phyloP scores from a whole-genome alignment of 2,113 vertebrate species.

The Piaya cayana region DNA sequence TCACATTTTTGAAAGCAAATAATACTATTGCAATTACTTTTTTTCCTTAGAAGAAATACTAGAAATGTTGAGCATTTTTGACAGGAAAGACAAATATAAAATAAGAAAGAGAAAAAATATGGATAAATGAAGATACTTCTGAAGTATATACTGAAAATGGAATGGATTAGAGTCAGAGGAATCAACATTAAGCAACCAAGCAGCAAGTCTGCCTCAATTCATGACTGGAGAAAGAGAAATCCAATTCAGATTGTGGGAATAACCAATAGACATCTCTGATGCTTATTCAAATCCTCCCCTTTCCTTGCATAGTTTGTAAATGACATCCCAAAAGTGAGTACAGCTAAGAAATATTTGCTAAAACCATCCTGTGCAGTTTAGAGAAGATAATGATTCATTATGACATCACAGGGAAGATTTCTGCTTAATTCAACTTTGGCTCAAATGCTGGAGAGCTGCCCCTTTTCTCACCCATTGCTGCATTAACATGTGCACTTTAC shows the following conservation, averaged over 20 bases:
- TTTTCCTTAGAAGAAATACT: neutral
- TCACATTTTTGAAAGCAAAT: neutral
- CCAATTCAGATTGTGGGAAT: neutral
- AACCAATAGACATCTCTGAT: neutral
- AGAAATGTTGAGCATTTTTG: neutral
- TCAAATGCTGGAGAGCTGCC: neutral
- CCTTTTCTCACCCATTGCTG: neutral
- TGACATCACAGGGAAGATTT: neutral
- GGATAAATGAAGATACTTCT: neutral
- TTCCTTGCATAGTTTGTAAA: neutral
- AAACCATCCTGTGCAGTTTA: neutral
- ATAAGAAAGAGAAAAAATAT: neutral
- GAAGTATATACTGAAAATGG: neutral
- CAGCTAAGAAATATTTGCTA: neutral
- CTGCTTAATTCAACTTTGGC: neutral
- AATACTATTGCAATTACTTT: neutral
- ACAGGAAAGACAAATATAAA: neutral
- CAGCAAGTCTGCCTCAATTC: neutral
- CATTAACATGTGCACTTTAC: neutral
- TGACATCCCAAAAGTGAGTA: neutral
- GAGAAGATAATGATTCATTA: neutral
- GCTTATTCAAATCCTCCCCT: neutral
- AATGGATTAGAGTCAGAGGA: neutral
- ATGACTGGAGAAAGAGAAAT: neutral
- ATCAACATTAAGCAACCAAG: neutral